Base-by-base conservation (phyloP, 2,113 vertebrate genomes). In the Diadophis punctatus region DNA sequence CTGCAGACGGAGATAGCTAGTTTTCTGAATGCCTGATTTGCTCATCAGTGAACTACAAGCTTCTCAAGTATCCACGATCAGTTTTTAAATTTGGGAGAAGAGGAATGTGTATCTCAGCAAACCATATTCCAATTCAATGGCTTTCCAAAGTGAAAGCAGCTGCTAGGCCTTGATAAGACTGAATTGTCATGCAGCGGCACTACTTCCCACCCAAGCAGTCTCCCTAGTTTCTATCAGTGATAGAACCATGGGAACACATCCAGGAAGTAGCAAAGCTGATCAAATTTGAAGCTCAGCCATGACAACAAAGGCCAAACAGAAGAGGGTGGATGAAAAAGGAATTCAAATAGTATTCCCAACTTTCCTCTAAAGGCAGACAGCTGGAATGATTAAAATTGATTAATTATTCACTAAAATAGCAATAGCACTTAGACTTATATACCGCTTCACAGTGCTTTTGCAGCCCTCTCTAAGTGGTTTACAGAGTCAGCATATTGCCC, bases 191-290 rank as follows among this genome's bases (percentile, higher is more conserved):
- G 46, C 88, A 43, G 55, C 23, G 3, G n/a, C 52, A 34, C 49
- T 2, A n/a, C 22, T 90, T 25, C n/a, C 74, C 53, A 51, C 27
- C 91, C 56, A 48, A 39, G 30, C 43, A 58, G 43, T 90, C 30
- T 92, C 88, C 55, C 22, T 86, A 53, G 53, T 63, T 93, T 90
- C 92, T 49, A 86, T 88, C 39, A 84, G 53, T 16, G 51, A 86
- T 3, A 90, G 46, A 90, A n/a, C 55, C 88, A 56, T 34, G 60
- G n/a, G 43, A 86, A 93, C 74, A 88, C 53, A 34, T 60, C 2
- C 91, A 49, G 95, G 87, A 92, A 94, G 91, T 90, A 95, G 94
- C 25, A 11, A 93, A 95, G 93, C 93, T 93, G 96, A 94, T 96
- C 93, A 1, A 95, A 89, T 96, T 90, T 95, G 95, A 88, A 63